Evolutionary conservation across 1,140 invertebrate species (phyloP), one percentile per base, ranked within the genome.

Genomic region (Atopsyche davidsoni): DNA sequence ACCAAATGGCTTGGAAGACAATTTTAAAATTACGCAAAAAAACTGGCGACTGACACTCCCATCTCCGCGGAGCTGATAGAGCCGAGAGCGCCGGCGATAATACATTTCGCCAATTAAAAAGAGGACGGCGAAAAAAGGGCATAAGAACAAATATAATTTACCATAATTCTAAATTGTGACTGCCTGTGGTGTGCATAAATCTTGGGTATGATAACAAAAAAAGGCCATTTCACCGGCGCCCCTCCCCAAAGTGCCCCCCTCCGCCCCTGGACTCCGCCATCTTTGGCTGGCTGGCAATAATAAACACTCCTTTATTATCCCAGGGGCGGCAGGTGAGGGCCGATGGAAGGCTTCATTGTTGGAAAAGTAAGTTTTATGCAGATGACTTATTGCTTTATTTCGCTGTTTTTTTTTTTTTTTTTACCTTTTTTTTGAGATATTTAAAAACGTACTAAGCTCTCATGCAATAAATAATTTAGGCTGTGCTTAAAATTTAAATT

Each of bases 71-170:
- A n/a, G n/a, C n/a, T n/a, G n/a, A n/a, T n/a, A n/a, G n/a, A n/a
- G n/a, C n/a, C n/a, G n/a, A n/a, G n/a, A n/a, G n/a, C 46, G 25
- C 46, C 49, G 49, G 42, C 49, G 43, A 45, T 51, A 51, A 51
- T 51, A 56, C 48, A 56, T 52, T 51, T 56, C 49, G 49, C 39
- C 51, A 49, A 56, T 56, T 56, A 52, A 56, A 56, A 56, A 48
- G 46, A 41, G 47, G 48, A 47, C 49, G 53, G 49, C 39, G 43
- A 44, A 51, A 44, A 51, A 44, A 56, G 48, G 44, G 54, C 54
- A 56, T 56, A 56, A 56, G 54, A 56, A 56, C 54, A 56, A 56
- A 56, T 56, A 56, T 56, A 56, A 56, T 56, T 56, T 56, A 52
- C 54, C 54, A 56, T 56, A 56, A 56, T 56, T 56, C 54, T 56